Evolutionary conservation across 2,113 vertebrate species (phyloP).

Genomic region (Charadrius vociferus): DNA sequence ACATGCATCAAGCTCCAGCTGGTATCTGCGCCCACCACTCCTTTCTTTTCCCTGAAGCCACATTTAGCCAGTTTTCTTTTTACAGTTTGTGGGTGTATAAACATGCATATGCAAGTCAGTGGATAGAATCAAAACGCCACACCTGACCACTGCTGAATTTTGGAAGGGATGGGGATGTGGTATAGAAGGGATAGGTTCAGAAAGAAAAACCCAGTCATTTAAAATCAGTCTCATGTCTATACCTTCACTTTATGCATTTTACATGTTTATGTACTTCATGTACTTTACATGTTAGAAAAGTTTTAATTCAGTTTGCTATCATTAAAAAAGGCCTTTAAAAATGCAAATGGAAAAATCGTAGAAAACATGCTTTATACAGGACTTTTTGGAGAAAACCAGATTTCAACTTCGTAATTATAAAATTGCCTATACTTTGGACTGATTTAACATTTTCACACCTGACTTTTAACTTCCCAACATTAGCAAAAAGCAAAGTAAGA

Average conservation of each 20-base stretch:
- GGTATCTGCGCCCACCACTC: conserved; percentile 41
- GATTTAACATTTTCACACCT: background rate
- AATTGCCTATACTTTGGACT: background rate
- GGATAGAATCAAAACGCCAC: background rate
- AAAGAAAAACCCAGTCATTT: background rate
- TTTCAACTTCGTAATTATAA: background rate
- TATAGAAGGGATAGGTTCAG: background rate
- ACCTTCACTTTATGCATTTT: background rate
- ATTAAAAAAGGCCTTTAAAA: background rate
- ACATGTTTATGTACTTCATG: background rate
- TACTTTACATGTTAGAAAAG: background rate
- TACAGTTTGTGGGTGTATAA: conserved; percentile 47
- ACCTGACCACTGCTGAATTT: conserved; percentile 29
- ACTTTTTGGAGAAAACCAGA: background rate
- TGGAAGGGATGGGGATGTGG: background rate
- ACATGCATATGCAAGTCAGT: conserved; percentile 30
- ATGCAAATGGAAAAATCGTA: background rate
- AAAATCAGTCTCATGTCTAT: background rate
- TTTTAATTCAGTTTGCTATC: background rate
- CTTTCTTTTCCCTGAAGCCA: conserved; percentile 44
- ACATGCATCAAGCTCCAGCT: conserved; percentile 62
- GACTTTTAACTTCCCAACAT: background rate
- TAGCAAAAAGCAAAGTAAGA: background rate
- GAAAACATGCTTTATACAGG: background rate
- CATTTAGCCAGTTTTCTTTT: conserved; percentile 53